Evolutionary conservation across 2,797 vertebrate species (phyloP), one percentile per base, ranked within the genome.

Genomic region (Sebastolobus alascanus): DNA sequence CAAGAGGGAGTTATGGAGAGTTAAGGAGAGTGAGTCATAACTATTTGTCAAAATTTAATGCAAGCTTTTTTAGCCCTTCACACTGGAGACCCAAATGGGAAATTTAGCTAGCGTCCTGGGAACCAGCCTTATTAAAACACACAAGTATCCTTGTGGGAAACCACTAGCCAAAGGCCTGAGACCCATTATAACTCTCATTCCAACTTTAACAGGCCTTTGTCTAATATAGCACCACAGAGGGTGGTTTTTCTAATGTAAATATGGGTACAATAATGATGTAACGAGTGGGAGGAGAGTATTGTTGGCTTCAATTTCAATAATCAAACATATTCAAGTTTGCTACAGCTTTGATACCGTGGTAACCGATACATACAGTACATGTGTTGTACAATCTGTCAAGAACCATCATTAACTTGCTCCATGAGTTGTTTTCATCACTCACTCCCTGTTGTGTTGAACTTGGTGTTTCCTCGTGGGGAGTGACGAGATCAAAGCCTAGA

Each of bases 81-180:
- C 54, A 63, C 35, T 70, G 69, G 68, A 77, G 65, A 78, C 66
- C 75, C 73, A 73, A 58, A 84, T 79, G 73, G 72, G 68, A 83
- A 73, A 81, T 79, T 73, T 73, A 75, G 67, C 38, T 20, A 14
- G 27, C 68, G 33, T 83, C 72, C 35, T 64, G 86, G 82, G 81
- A 90, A 13, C 38, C 70, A 37, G 82, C 43, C 79, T 88, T 80
- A 90, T 88, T 88, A 84, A 88, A 88, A 75, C 64, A 73, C 77
- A 77, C 46, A 74, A 65, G 82, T 82, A 75, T 88, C 85, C 82
- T 82, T 59, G 6, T 69, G 84, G 86, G 84, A 64, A 27, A 9
- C 18, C 8, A 7, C 33, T 35, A 67, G 74, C 68, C 55, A 67
- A 69, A 80, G 70, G 75, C 78, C 70, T 2, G 8, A 79, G 59